Percentiles rank a stretch among this genome's conserved stretches.
These are phyloP conservation scores for Cryptotermes secundus DNA, from an alignment of 1,140 invertebrate species.

Conservation along the genomic window DNA sequence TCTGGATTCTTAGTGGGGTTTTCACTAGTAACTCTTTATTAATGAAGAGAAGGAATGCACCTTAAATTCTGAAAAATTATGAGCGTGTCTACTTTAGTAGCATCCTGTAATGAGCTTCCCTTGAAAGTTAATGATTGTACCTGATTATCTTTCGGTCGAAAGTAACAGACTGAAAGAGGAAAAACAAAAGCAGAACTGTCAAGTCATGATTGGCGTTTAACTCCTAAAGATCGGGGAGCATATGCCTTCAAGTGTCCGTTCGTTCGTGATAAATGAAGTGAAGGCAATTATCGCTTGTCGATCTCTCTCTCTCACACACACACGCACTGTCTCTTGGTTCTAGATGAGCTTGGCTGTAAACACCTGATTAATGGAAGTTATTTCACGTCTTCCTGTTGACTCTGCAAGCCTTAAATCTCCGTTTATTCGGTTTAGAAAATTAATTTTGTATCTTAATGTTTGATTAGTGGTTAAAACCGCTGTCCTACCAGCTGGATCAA, in stretches of 20 bases:
- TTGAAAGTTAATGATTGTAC: slow-evolving; percentile 18
- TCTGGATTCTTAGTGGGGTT: too few relatives aligned
- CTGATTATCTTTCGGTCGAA: neutral
- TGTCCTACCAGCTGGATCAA: neutral
- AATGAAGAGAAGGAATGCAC: too few relatives aligned
- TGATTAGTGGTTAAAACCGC: neutral
- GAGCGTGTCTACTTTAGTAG: neutral
- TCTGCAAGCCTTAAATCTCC: neutral
- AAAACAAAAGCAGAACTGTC: neutral
- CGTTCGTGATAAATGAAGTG: slow-evolving; percentile 1
- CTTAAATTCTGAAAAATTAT: neutral
- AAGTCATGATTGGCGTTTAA: slow-evolving; percentile 19
- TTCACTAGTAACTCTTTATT: too few relatives aligned
- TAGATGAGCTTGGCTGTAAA: neutral
- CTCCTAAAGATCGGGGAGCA: neutral
- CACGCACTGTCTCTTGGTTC: neutral
- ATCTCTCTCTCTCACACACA: neutral
- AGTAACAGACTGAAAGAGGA: neutral
- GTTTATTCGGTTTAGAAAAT: neutral
- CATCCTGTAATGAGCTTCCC: neutral
- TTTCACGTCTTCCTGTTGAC: neutral
- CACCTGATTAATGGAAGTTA: neutral
- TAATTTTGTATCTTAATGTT: neutral
- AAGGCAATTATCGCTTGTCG: slow-evolving; percentile 14
- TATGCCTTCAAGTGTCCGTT: neutral